Conservation (phyloP, 23 tunicate species). For the Oikopleura dioica region DNA sequence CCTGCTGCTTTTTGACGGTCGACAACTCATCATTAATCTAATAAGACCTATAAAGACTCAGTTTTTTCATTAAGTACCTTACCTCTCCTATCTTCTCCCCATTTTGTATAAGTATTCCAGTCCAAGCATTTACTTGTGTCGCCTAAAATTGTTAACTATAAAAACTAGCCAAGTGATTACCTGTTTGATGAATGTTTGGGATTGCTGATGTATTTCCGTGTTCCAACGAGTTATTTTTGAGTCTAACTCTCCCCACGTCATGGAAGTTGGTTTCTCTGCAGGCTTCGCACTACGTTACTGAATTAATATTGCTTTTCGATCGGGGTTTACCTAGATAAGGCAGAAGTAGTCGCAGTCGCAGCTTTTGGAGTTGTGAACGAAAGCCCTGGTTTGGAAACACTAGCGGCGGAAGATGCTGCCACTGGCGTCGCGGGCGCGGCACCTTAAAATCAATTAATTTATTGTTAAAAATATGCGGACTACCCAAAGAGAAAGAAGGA, state of each 20-base stretch:
- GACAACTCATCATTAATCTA: neutral
- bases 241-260: neutral
- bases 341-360: neutral
- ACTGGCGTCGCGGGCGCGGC: neutral
- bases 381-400: neutral
- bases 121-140: conserved; percentile 9
- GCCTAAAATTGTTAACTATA: neutral
- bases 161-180: neutral
- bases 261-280: neutral
- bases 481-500: neutral
- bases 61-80: too few relatives aligned
- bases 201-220: conserved; percentile 1
- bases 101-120: neutral
- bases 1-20: neutral
- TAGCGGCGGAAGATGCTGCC: neutral
- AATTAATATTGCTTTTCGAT: too few relatives aligned
- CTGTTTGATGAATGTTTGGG: neutral
- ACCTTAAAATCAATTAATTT: too few relatives aligned
- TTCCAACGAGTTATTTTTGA: neutral
- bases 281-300: too few relatives aligned
- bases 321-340: too few relatives aligned
- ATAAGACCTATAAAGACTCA: too few relatives aligned
- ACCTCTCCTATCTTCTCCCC: neutral
- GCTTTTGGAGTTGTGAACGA: neutral
- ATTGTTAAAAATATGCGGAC: too few relatives aligned